Percentiles rank a stretch among this genome's conserved stretches.
These are phyloP conservation scores for Archocentrus centrarchus DNA, from an alignment of 2,113 vertebrate species.

Conservation along the genomic window DNA sequence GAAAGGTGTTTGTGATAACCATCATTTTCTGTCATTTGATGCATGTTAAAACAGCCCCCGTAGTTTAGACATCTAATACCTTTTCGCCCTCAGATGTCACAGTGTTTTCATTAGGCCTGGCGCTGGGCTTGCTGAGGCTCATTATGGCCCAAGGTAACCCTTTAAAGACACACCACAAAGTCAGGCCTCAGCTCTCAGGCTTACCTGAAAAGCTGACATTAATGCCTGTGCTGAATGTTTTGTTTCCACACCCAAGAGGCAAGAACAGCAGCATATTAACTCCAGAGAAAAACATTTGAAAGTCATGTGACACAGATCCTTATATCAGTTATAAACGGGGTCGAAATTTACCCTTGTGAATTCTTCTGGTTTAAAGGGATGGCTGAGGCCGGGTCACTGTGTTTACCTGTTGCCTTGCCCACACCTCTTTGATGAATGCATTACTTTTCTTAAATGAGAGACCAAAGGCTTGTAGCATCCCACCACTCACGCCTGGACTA, in stretches of 20 bases:
- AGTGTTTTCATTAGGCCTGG: conserved; percentile 75
- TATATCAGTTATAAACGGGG: not conserved
- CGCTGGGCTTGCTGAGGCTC: conserved; percentile 39
- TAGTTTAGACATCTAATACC: conserved; percentile 67
- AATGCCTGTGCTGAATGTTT: conserved; percentile 41
- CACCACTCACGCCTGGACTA: conserved; percentile 41
- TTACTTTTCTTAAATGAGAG: conserved; percentile 64
- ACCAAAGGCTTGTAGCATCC: conserved; percentile 50
- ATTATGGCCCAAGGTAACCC: conserved; percentile 59
- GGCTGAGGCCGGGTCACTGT: not conserved
- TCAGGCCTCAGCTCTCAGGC: conserved; percentile 25
- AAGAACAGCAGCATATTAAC: not conserved
- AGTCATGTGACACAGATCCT: not conserved
- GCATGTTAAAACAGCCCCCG: conserved; percentile 62
- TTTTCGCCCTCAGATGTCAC: conserved; percentile 59
- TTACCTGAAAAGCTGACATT: conserved; percentile 41
- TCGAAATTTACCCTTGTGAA: not conserved
- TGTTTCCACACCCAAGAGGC: conserved; percentile 33
- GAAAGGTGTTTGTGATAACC: conserved; percentile 68
- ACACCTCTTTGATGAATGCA: conserved; percentile 49
- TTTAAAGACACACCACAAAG: conserved; percentile 61
- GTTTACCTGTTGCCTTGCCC: conserved; percentile 6
- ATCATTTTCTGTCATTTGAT: conserved; percentile 72
- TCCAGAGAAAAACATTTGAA: conserved; percentile 10
- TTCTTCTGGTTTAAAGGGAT: not conserved